Evolutionary conservation across 2,797 vertebrate species (phyloP).

Genomic region (Manis javanica): DNA sequence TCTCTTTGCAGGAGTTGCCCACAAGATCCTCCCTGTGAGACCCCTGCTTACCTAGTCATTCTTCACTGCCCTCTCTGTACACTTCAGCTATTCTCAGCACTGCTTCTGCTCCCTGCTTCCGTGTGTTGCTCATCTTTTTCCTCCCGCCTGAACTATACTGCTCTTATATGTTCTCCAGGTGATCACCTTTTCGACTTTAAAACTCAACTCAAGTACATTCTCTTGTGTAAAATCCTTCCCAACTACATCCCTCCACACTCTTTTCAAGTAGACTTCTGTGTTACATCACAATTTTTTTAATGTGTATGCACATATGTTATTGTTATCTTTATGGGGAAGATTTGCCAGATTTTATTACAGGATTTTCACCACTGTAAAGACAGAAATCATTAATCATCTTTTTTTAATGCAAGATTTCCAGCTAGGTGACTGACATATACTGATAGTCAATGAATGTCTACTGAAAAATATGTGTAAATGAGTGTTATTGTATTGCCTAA

Average conservation of each 20-base stretch:
- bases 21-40: not conserved
- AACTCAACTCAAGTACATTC: not conserved
- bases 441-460: not conserved
- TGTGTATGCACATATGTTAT: not conserved
- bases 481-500: not conserved
- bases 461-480: not conserved
- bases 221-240: not conserved
- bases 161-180: not conserved
- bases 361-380: not conserved
- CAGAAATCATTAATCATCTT: not conserved
- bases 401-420: not conserved
- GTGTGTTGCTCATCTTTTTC: not conserved
- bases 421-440: not conserved
- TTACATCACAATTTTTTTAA: not conserved
- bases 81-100: not conserved
- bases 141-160: not conserved
- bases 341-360: not conserved
- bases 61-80: not conserved
- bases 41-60: not conserved
- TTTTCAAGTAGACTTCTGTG: not conserved
- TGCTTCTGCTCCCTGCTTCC: slow-evolving; percentile 12
- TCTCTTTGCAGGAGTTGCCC: not conserved
- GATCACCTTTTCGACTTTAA: slow-evolving; percentile 9
- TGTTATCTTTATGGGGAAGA: not conserved
- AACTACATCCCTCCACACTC: not conserved